These are phyloP conservation scores for Bibio marci DNA, from an alignment of 2,888 invertebrate species.

Conservation along the genomic window DNA sequence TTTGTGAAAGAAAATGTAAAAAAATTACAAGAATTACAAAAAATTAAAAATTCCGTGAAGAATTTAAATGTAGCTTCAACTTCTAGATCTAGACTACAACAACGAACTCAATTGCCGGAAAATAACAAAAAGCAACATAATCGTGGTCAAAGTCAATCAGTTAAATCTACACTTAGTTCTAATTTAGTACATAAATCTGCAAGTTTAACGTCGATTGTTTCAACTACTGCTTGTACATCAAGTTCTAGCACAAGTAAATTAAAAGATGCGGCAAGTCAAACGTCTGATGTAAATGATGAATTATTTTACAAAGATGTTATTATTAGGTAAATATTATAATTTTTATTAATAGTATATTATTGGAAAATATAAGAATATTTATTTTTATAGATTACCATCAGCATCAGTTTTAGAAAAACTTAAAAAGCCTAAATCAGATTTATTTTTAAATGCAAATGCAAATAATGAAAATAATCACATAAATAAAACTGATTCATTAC, in stretches of 20 bases:
- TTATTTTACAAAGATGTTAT: conserved; percentile 1
- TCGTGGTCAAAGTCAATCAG: too few relatives aligned
- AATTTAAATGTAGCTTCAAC: too few relatives aligned
- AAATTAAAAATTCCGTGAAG: too few relatives aligned
- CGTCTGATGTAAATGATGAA: background rate
- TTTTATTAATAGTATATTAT: background rate
- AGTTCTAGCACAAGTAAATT: too few relatives aligned
- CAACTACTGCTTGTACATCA: too few relatives aligned
- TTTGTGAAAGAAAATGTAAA: conserved; percentile 3
- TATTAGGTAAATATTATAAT: background rate
- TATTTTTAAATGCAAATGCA: background rate
- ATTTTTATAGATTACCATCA: background rate
- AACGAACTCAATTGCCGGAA: too few relatives aligned
- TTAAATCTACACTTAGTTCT: too few relatives aligned
- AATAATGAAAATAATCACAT: background rate
- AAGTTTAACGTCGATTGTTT: too few relatives aligned
- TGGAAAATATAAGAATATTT: background rate
- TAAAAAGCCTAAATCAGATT: background rate
- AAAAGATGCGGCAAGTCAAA: conserved; percentile 2
- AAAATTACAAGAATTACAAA: background rate
- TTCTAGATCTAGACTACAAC: too few relatives aligned
- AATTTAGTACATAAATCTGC: too few relatives aligned
- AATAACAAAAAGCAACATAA: too few relatives aligned
- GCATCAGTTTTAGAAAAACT: background rate
- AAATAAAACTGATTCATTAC: background rate